Base-by-base conservation (phyloP, 2,113 vertebrate species). In the Engraulis encrasicolus region DNA sequence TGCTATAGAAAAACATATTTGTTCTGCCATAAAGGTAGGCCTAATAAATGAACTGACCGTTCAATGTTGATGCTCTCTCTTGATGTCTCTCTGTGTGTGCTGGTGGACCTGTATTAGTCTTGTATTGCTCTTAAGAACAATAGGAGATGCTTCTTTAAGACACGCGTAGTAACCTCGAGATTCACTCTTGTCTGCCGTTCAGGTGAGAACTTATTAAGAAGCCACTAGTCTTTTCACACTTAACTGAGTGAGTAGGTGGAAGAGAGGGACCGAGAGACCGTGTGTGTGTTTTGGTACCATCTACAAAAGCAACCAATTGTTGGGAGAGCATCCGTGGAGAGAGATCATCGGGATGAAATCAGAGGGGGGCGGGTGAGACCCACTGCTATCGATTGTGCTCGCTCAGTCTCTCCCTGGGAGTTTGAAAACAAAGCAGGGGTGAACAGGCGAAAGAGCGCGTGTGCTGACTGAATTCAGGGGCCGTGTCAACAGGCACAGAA, bases 221-320 rank as follows among this genome's bases (percentile, higher is more conserved):
- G 66, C 31, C n/a, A 71, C 61, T 31, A 74, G 34, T 74, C 31
- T 74, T 23, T 74, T 74, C 66, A 66, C 9, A 34, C 66, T 74
- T 74, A 79, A 71, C 81, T 82, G 85, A 84, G 78, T 78, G 90
- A 88, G 90, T 84, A 85, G 54, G 84, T 82, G 83, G 20, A 49
- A 61, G 38, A 40, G 78, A 61, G 82, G 52, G 66, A 37, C 78
- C 7, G 81, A 49, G 58, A 78, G 52, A 81, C 40, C 61, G 83
- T 79, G 81, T 82, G 83, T 78, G 81, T 82, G 78, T 82, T 71
- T 71, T 71, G 31, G 61, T 71, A 34, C 27, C 61, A 71, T 71
- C 61, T 71, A 71, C 61, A 34, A 71, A 74, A 27, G 78, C 81
- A 86, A 49, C 85, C 81, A 86, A 80, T 85, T 78, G 58, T 50